phyloP scores from a whole-genome alignment of 2,113 vertebrate genomes.

The Pelmatolapia mariae region DNA sequence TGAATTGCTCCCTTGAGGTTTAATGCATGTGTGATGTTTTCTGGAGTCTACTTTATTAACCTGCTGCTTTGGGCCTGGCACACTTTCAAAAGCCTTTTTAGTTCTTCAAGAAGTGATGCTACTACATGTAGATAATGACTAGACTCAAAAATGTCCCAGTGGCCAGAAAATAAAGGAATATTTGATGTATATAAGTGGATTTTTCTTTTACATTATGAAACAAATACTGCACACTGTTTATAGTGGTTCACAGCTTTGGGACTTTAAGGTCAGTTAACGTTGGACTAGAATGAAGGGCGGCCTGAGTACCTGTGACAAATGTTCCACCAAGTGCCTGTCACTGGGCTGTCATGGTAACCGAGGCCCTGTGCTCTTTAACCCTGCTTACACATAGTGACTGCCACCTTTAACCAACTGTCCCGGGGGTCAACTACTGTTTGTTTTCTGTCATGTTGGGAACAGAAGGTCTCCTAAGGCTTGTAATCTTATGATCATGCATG shows the following conservation, averaged over 20 bases:
- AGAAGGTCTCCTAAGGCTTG: background rate
- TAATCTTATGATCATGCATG: background rate
- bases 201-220: background rate
- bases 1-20: conserved; percentile 24
- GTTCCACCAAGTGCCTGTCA: conserved; percentile 14
- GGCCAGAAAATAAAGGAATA: background rate
- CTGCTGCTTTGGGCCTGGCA: conserved; percentile 11
- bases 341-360: conserved; percentile 8
- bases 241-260: background rate
- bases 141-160: background rate
- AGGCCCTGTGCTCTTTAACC: conserved; percentile 25
- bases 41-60: conserved; percentile 44
- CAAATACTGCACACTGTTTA: background rate
- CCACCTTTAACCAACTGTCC: conserved; percentile 32
- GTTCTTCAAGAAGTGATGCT: background rate
- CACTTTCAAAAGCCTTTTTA: background rate
- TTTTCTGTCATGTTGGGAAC: conserved; percentile 40
- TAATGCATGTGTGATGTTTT: conserved; percentile 18
- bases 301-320: conserved; percentile 19
- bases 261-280: background rate
- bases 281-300: background rate
- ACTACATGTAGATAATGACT: conserved; percentile 7
- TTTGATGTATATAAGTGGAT: background rate
- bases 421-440: conserved; percentile 31
- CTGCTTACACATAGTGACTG: background rate